Evolutionary conservation across 2,888 invertebrate species (phyloP).

Genomic region (Girardia tigrina): DNA sequence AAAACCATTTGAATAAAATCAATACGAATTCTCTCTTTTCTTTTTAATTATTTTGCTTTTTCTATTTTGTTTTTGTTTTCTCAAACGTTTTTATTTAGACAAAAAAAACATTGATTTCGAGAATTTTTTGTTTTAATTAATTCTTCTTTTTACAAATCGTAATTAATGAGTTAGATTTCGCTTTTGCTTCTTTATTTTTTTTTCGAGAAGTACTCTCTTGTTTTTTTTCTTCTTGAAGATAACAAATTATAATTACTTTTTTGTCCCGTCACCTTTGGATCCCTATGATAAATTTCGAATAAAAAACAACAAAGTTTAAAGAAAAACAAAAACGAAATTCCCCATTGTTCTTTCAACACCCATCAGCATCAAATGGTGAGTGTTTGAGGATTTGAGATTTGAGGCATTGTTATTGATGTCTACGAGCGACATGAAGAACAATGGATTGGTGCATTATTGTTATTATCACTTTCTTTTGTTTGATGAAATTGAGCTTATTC

Average conservation of each 20-base stretch:
- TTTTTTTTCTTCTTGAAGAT: background rate
- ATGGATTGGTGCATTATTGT: slow-evolving; percentile 15
- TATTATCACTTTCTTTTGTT: slow-evolving; percentile 17
- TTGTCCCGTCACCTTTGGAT: background rate
- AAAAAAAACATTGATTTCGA: too few relatives aligned
- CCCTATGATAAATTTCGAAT: slow-evolving; percentile 1
- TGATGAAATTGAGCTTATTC: slow-evolving; percentile 10
- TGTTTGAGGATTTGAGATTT: background rate
- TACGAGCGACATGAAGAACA: background rate
- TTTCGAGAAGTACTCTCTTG: background rate
- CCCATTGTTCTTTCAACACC: background rate
- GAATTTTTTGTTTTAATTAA: too few relatives aligned
- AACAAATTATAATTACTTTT: too few relatives aligned
- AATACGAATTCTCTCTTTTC: too few relatives aligned
- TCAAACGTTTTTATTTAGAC: too few relatives aligned
- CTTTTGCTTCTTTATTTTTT: too few relatives aligned
- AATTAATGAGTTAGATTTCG: too few relatives aligned
- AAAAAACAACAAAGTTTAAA: too few relatives aligned
- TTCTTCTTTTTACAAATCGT: too few relatives aligned
- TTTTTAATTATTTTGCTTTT: too few relatives aligned
- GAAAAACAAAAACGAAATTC: background rate
- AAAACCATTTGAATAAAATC: too few relatives aligned
- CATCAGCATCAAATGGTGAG: background rate
- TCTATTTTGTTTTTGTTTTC: too few relatives aligned
- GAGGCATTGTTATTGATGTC: background rate